Evolutionary conservation across 2,113 vertebrate genomes (phyloP), one percentile per base, ranked within the genome.

Genomic region (Ictidomys tridecemlineatus): DNA sequence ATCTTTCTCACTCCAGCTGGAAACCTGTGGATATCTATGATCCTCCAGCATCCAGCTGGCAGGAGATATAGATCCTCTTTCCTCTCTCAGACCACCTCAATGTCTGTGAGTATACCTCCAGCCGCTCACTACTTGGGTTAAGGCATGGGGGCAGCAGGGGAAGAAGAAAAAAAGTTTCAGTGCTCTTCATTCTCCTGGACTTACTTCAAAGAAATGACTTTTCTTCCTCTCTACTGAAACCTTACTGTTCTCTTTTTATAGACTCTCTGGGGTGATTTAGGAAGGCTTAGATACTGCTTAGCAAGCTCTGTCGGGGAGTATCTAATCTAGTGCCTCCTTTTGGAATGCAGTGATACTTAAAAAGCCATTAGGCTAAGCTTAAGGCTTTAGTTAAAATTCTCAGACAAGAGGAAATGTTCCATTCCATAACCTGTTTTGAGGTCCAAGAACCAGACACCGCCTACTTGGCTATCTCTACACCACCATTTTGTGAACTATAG

Each of bases 221-320:
- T n/a, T 74, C 32, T 53, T 88, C 67, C 42, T 91, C 30, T 89
- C 74, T 89, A 72, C 65, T 61, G 34, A 89, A 94, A 77, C 12
- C 17, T 32, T 72, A 65, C 37, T 93, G 39, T 39, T 98, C 84
- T 93, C 37, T 91, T 97, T 98, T 97, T 76, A 96, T 77, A 89
- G 91, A 93, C 30, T 37, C 70, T 53, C 14, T n/a, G 42, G 74
- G n/a, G 53, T 86, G 83, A 94, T 96, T 96, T 96, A 93, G 53
- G 82, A 85, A 83, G 93, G 61, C 65, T 97, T 94, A 94, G 94
- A 88, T 48, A 63, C 14, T 53, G n/a, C 65, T 96, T 91, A 96
- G 80, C 56, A 83, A 91, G 61, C 26, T 51, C 67, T 63, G 34
- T 74, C 32, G 45, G 37, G 37, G 53, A 93, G 53, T 51, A 95